These are phyloP conservation scores for Rattus norvegicus DNA, from an alignment of 2,113 vertebrate species.

Conservation along the genomic window DNA sequence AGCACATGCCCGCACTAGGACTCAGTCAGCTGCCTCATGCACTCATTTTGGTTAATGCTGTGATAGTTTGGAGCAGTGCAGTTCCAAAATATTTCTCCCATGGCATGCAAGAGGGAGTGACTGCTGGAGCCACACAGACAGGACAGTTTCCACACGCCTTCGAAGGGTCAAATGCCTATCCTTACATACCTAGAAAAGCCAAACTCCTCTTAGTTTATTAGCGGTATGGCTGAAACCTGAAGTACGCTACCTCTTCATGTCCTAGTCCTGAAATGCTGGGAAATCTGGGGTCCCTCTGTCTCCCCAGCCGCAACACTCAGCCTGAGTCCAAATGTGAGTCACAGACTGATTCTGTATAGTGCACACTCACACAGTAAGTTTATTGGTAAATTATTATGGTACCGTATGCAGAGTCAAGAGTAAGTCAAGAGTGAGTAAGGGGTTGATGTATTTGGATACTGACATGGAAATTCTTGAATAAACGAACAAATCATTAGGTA, in stretches of 20 bases:
- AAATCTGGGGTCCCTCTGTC: slow-evolving; percentile 3
- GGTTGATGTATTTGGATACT: slow-evolving; percentile 81
- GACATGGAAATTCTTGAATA: slow-evolving; percentile 78
- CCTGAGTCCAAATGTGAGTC: slow-evolving; percentile 44
- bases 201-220: not conserved
- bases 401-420: slow-evolving; percentile 70
- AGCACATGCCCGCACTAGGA: not conserved
- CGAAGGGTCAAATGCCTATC: not conserved
- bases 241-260: slow-evolving; percentile 9
- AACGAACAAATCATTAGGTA: slow-evolving; percentile 75
- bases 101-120: slow-evolving; percentile 21
- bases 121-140: not conserved
- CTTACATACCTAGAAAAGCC: not conserved
- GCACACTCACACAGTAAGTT: slow-evolving; percentile 82
- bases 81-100: slow-evolving; percentile 9
- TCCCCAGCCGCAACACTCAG: not conserved
- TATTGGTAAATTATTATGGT: slow-evolving; percentile 85
- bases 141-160: not conserved
- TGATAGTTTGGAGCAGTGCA: not conserved
- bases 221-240: not conserved
- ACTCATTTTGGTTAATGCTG: slow-evolving; percentile 7
- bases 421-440: slow-evolving; percentile 58
- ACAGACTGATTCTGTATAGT: slow-evolving; percentile 74
- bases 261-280: not conserved
- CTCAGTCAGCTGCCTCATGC: not conserved